Evolutionary conservation across 2,113 vertebrate genomes (phyloP), one percentile per base, ranked within the genome.

Genomic region (Glareola pratincola): DNA sequence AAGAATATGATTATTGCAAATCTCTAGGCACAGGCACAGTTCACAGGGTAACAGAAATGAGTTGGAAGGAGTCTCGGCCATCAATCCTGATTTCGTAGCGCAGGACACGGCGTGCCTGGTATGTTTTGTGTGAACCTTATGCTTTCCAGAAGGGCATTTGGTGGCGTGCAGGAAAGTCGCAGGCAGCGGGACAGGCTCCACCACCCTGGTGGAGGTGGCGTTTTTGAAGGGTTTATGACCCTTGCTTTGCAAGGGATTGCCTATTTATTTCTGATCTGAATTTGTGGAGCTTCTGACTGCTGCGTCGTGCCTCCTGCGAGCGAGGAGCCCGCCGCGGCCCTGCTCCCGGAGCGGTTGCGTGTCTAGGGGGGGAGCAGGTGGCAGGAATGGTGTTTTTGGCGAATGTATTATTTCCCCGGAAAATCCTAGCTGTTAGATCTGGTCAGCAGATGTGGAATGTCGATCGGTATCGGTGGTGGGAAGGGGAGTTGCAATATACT

Each of bases 401-500:
- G 2, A 87, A 43, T 85, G 45, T 92, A 59, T 95, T 93, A 91
- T 79, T 89, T 30, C 85, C 57, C 57, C 0, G 9, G 80, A 94
- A 95, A 69, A 90, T 78, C 80, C 71, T 96, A 86, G 29, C 92
- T 90, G 66, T 76, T 89, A 37, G 94, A 50, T 78, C 88, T 94
- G 89, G 92, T 85, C 89, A 90, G 96, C 96, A 96, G 95, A 96
- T 95, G 92, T 62, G 94, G 89, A 37, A 77, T 37, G 92, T 67
- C 5, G 48, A 92, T 95, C 4, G 10, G 81, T 91, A 76, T 91
- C 2, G 8, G 74, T 4, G 19, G 53, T 88, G 85, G 85, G 78
- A 79, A 92, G 82, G 53, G 81, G 45, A 68, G 74, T 48, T 66
- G 92, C 81, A 76, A 53, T 94, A 32, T 53, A 72, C 90, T 93